Percentiles rank a stretch among this genome's conserved stretches.
phyloP scores from a whole-genome alignment of 23 tunicate genomes.

The Halocynthia aurantium region DNA sequence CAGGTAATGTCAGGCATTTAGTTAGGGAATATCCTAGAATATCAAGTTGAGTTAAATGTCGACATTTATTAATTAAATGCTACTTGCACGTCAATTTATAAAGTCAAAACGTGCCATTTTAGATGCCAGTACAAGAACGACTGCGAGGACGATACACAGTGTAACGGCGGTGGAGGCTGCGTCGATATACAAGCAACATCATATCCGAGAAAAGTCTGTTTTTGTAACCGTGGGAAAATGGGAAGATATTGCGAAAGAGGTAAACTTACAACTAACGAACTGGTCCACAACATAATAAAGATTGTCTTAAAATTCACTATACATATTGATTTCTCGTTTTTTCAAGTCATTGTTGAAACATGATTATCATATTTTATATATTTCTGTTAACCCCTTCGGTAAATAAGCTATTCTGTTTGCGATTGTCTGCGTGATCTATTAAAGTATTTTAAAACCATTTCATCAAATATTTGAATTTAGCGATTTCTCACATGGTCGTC shows the following conservation, averaged over 20 bases:
- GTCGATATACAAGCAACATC: conserved; percentile 16
- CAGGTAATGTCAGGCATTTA: conserved; percentile 1
- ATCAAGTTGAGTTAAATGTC: neutral
- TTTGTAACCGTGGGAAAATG: conserved; percentile 54
- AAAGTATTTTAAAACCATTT: too few species aligned
- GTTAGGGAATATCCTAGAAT: too few species aligned
- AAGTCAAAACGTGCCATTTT: neutral
- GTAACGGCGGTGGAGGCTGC: conserved; percentile 38
- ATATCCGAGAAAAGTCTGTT: conserved; percentile 44
- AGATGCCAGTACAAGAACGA: conserved; percentile 68
- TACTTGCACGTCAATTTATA: neutral
- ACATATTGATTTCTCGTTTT: too few species aligned
- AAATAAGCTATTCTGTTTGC: too few species aligned
- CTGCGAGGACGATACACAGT: conserved; percentile 36
- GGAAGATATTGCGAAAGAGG: conserved; percentile 50
- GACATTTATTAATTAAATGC: neutral
- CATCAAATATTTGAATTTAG: too few species aligned
- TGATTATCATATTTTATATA: too few species aligned
- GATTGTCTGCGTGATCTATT: too few species aligned
- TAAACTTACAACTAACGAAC: neutral
- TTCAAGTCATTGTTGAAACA: too few species aligned
- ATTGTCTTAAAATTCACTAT: too few species aligned
- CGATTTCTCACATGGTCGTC: too few species aligned
- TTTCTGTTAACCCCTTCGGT: too few species aligned
- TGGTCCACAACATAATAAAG: too few species aligned